Evolutionary conservation across 1,140 invertebrate genomes (phyloP).

Genomic region (Harpegnathos saltator): DNA sequence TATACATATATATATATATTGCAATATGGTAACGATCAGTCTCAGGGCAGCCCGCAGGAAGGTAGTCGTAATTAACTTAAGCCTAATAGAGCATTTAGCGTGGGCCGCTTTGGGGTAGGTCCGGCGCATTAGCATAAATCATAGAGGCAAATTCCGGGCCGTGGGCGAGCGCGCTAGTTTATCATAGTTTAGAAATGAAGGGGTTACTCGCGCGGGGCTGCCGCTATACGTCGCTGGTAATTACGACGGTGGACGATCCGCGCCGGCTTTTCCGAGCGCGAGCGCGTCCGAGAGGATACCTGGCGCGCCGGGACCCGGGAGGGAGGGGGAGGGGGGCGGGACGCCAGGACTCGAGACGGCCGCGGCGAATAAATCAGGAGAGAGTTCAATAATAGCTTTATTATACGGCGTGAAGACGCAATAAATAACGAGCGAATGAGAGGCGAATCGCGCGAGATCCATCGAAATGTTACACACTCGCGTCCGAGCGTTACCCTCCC

Average conservation of each 20-base stretch:
- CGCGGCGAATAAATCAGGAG: too few relatives aligned
- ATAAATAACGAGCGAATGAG: too few relatives aligned
- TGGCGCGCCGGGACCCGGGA: too few relatives aligned
- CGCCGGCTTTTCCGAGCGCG: slow-evolving; percentile 41
- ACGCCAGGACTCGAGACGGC: too few relatives aligned
- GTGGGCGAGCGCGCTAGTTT: slow-evolving; percentile 69
- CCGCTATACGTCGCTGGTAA: slow-evolving; percentile 64
- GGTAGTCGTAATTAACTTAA: slow-evolving; percentile 79
- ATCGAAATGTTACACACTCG: too few relatives aligned
- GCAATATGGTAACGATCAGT: slow-evolving; percentile 71
- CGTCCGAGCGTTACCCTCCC: too few relatives aligned
- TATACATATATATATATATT: slow-evolving; percentile 61
- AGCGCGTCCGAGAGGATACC: slow-evolving; percentile 22
- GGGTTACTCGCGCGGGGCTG: slow-evolving; percentile 68
- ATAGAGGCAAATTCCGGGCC: slow-evolving; percentile 71
- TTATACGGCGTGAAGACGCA: too few relatives aligned
- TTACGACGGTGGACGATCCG: slow-evolving; percentile 54
- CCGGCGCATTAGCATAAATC: slow-evolving; percentile 79
- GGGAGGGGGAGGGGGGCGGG: too few relatives aligned
- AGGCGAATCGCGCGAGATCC: too few relatives aligned
- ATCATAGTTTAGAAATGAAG: slow-evolving; percentile 75
- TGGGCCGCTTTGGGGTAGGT: slow-evolving; percentile 71
- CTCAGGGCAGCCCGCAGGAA: slow-evolving; percentile 53
- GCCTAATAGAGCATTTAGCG: slow-evolving; percentile 79
- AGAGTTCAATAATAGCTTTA: too few relatives aligned